Base-by-base conservation (phyloP, 2,888 invertebrate genomes). In the Lasioglossum marginatum region DNA sequence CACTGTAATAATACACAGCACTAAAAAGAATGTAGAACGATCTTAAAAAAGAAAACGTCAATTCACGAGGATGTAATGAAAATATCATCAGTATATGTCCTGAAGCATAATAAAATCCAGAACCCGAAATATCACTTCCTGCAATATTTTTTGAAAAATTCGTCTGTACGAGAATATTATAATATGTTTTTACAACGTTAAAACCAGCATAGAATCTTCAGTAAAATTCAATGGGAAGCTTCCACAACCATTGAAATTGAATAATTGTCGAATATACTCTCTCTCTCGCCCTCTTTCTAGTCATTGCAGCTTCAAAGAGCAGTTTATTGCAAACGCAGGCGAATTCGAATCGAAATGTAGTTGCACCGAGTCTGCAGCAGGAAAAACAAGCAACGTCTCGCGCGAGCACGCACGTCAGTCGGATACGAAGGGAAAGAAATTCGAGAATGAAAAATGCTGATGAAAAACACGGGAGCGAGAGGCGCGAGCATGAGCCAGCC, bases 391-490 rank as follows among this genome's bases (percentile, higher is more conserved):
- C 60, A 27, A 12, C 60, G 60, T 60, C 16, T 60, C 60, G 27
- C 5, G 60, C 27, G 14, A 14, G 27, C 60, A 60, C 31, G 27
- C 60, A 60, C n/a, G 60, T 60, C 60, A 60, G 60, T 60, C 60
- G 60, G 52, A 60, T 27, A 60, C 60, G 60, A 60, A 60, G 27
- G 60, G 60, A 66, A 63, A 70, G 71, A 74, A 76, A 78, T 75
- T 79, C 57, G 52, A 78, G 78, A 77, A 71, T 68, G 87, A 81
- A 79, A 77, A 86, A 83, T 81, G 77, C 43, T 63, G 63, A 83
- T 83, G 80, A 85, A 80, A 80, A 80, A 80, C 80, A 73, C 70
- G 78, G 60, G 27, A 27, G 73, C 40, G 75, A 40, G 52, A 79
- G 43, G n/a, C 34, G 60, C 1, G 60, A 60, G 27, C 14, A 27